phyloP scores from a whole-genome alignment of 2,113 vertebrate species.

The Entomyzon cyanotis region DNA sequence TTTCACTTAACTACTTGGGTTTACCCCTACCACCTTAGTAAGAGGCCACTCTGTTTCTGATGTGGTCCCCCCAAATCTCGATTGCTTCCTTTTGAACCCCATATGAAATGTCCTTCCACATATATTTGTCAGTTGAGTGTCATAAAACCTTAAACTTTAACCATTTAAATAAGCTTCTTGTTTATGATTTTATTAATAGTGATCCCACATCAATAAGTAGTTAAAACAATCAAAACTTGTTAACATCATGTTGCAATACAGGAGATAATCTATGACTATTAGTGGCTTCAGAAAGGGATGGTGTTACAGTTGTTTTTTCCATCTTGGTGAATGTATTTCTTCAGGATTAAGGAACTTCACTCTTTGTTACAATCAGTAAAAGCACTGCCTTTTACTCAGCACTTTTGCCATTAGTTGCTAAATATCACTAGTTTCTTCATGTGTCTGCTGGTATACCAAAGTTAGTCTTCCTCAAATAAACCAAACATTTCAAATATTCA shows the following conservation, averaged over 20 bases:
- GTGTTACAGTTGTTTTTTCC: neutral
- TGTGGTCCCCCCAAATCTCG: neutral
- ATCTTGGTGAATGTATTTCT: neutral
- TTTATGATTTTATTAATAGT: neutral
- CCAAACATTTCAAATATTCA: neutral
- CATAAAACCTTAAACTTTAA: neutral
- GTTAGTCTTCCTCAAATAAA: neutral
- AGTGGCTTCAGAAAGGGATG: neutral
- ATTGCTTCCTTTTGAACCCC: neutral
- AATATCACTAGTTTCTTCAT: neutral
- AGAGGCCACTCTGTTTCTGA: neutral
- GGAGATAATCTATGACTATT: neutral
- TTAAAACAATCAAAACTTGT: neutral
- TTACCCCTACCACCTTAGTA: neutral
- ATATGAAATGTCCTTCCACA: neutral
- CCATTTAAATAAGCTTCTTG: neutral
- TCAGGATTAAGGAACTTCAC: neutral
- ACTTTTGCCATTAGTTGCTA: neutral
- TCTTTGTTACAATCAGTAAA: neutral
- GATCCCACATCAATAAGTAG: neutral
- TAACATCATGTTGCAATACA: neutral
- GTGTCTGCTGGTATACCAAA: neutral
- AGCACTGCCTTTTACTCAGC: neutral
- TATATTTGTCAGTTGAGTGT: neutral
- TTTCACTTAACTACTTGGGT: neutral